Percentiles rank a stretch among this genome's conserved stretches.
Conservation (phyloP, 2,888 invertebrate species). For the Drosophila eohydei region DNA sequence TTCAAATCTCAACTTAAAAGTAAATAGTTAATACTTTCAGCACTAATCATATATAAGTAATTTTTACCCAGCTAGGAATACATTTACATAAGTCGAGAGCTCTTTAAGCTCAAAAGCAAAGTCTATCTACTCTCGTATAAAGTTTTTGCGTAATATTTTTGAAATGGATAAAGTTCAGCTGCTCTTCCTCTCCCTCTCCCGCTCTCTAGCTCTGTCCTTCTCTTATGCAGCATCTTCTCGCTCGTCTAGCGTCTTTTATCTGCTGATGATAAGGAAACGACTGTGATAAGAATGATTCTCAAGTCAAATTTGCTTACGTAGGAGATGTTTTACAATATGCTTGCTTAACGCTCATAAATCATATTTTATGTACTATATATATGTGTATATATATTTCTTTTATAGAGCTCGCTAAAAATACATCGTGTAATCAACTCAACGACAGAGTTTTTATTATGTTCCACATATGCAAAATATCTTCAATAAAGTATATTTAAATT, state of each 20-base stretch:
- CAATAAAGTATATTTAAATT: not conserved
- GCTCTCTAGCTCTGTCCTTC: not conserved
- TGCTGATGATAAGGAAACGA: constrained; percentile 42
- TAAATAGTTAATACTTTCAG: not conserved
- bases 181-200: not conserved
- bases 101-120: constrained; percentile 25
- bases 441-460: not conserved
- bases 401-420: constrained; percentile 58
- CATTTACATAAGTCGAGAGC: constrained; percentile 15
- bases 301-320: constrained; percentile 57
- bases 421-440: constrained; percentile 8
- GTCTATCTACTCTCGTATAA: constrained; percentile 22
- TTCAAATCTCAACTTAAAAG: not conserved
- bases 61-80: not conserved
- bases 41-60: not conserved
- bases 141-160: constrained; percentile 41
- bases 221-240: constrained; percentile 18
- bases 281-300: constrained; percentile 40
- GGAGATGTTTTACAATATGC: constrained; percentile 58
- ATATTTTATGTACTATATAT: constrained; percentile 27
- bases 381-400: constrained; percentile 24
- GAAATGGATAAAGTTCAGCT: not conserved
- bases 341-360: constrained; percentile 41
- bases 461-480: not conserved
- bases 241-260: constrained; percentile 24